Base-by-base conservation (phyloP, 2,797 vertebrate species). In the Amphiprion clarkii region DNA sequence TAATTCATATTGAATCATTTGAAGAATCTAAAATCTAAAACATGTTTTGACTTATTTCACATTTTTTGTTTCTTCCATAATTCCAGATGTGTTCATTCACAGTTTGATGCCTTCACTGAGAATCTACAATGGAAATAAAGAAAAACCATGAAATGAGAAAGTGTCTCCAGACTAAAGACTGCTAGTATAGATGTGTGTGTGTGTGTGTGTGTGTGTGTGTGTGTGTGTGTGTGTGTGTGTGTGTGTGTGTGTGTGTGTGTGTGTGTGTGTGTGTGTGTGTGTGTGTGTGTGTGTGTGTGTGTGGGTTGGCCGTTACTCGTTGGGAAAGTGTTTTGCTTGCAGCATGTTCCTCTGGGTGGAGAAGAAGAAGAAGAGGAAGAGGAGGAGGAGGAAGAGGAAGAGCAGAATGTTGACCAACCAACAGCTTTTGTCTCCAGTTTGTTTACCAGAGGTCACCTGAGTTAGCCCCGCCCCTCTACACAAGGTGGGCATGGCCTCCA, bases 311-410 rank as follows among this genome's bases (percentile, higher is more conserved):
- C 61, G 89, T 89, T 92, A 76, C 72, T 79, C 21, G 16, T 90
- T 91, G 81, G 61, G 88, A 91, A 90, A 92, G 87, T 54, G 49
- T 69, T 62, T 76, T 31, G 55, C 83, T 89, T 88, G 82, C 87
- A 76, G 91, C 86, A 90, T 86, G 84, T 91, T 88, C 86, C 81
- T 87, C 78, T 76, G 79, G 57, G 54, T 72, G 83, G 42, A 79
- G 86, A 54, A 76, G 65, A 48, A 62, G 64, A 66, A 23, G 23
- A 23, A 23, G 23, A 23, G 23, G 23, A 23, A 70, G 53, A 55
- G 44, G 49, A 48, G 57, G 68, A 69, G 78, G 23, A 23, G 23
- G 23, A 23, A 70, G 53, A 55, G 44, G 49, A 48, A 61, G 68
- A 69, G 78, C 71, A 59, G 40, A 61, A 52, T 25, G 57, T 88